Evolutionary conservation across 2,888 invertebrate genomes (phyloP).

Genomic region (Amblyjoppa fuscipennis): DNA sequence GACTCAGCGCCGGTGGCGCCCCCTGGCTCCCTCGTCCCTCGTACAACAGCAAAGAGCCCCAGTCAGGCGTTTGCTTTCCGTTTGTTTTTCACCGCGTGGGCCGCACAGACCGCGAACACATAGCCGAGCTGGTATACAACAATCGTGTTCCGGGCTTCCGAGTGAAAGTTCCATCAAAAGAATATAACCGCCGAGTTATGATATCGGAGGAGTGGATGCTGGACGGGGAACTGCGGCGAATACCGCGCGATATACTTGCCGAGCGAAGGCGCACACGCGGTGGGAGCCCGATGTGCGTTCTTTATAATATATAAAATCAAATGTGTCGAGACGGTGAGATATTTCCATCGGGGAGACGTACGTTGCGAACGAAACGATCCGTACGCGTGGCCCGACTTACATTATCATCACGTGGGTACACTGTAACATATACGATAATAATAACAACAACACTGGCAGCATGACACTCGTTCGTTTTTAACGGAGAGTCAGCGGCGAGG

Average conservation of each 20-base stretch:
- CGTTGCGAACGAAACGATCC: constrained; percentile 36
- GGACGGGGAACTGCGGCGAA: not conserved
- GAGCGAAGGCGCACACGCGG: constrained; percentile 41
- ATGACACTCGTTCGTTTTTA: constrained; percentile 59
- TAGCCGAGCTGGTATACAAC: constrained; percentile 53
- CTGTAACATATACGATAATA: constrained; percentile 36
- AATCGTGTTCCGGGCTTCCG: constrained; percentile 72
- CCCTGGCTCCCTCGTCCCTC: constrained; percentile 17
- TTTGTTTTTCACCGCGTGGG: constrained; percentile 39
- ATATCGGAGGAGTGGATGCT: constrained; percentile 1
- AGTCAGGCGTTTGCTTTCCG: constrained; percentile 15
- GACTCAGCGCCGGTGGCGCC: not conserved
- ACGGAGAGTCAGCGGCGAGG: constrained; percentile 46
- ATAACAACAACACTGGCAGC: constrained; percentile 46
- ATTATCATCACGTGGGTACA: constrained; percentile 59
- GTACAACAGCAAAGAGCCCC: not conserved
- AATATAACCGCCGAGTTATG: constrained; percentile 38
- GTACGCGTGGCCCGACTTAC: constrained; percentile 48
- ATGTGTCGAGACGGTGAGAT: constrained; percentile 43
- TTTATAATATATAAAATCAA: constrained; percentile 28
- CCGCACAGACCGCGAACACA: constrained; percentile 32
- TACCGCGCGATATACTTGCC: not conserved
- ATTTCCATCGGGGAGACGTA: constrained; percentile 30
- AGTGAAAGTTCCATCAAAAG: constrained; percentile 71
- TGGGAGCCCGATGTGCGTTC: not conserved